Evolutionary conservation across 2,797 vertebrate genomes (phyloP).

Genomic region (Catharus ustulatus): DNA sequence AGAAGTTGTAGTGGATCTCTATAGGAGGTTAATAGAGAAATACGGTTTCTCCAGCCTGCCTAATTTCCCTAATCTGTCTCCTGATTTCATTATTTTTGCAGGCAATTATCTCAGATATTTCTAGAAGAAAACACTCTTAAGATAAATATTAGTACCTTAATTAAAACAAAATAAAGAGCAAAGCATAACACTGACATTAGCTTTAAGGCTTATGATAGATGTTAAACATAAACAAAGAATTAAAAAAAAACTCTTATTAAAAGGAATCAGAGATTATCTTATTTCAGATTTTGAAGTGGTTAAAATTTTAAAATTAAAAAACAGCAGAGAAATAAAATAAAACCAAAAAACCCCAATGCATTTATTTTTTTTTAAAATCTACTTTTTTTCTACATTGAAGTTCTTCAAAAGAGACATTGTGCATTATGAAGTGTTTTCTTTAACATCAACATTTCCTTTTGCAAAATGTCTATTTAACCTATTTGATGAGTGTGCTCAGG

Average conservation of each 20-base stretch:
- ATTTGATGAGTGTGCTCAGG: neutral
- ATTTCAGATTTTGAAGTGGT: neutral
- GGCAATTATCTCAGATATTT: neutral
- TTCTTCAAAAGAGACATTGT: neutral
- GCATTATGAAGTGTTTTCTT: neutral
- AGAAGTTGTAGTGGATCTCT: neutral
- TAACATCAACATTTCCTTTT: neutral
- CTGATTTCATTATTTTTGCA: neutral
- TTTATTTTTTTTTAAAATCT: neutral
- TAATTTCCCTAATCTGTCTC: neutral
- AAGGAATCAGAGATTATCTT: neutral
- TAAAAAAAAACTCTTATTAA: neutral
- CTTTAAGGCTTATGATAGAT: neutral
- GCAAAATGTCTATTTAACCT: neutral
- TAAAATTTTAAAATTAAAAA: neutral
- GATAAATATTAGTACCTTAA: neutral
- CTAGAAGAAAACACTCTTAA: neutral
- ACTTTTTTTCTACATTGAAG: neutral
- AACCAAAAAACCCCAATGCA: neutral
- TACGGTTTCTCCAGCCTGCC: neutral
- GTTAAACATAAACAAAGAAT: neutral
- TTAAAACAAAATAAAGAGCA: neutral
- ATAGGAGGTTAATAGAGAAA: neutral
- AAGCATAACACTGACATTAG: neutral
- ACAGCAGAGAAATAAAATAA: neutral